Conservation (phyloP, 2,797 vertebrate species). For the Peromyscus attwateri region DNA sequence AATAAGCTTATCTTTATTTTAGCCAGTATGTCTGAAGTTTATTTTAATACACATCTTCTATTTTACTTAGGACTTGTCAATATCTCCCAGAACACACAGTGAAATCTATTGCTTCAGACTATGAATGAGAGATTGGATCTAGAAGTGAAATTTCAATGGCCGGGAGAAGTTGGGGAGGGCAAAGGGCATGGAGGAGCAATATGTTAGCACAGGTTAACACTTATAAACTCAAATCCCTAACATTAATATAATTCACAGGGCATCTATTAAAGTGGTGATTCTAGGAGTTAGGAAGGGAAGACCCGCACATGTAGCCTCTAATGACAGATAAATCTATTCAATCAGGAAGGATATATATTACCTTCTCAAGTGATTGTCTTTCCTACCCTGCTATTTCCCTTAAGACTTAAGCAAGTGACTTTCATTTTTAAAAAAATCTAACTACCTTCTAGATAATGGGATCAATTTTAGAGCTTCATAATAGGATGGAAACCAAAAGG, state of each 20-base stretch:
- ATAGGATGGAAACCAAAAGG: not conserved
- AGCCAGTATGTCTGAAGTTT: not conserved
- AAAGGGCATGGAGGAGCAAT: not conserved
- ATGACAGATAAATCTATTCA: not conserved
- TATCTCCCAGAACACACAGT: not conserved
- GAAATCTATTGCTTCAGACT: not conserved
- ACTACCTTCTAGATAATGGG: not conserved
- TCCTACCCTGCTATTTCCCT: not conserved
- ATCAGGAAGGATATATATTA: not conserved
- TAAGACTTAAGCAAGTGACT: not conserved
- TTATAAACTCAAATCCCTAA: not conserved
- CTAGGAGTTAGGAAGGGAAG: not conserved
- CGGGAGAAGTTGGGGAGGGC: not conserved
- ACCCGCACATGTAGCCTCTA: not conserved
- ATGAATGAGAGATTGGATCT: not conserved
- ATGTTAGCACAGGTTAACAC: not conserved
- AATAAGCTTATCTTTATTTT: not conserved
- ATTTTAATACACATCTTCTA: not conserved
- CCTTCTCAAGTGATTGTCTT: not conserved
- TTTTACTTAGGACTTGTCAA: not conserved
- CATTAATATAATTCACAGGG: not conserved
- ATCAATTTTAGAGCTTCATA: not conserved
- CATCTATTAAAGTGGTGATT: not conserved
- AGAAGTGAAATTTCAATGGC: not conserved
- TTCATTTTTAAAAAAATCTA: conserved; percentile 14